Evolutionary conservation across 92 coral and sea anemone genomes (phyloP), one percentile per base, ranked within the genome.

Genomic region (Phenganax stokvisi): DNA sequence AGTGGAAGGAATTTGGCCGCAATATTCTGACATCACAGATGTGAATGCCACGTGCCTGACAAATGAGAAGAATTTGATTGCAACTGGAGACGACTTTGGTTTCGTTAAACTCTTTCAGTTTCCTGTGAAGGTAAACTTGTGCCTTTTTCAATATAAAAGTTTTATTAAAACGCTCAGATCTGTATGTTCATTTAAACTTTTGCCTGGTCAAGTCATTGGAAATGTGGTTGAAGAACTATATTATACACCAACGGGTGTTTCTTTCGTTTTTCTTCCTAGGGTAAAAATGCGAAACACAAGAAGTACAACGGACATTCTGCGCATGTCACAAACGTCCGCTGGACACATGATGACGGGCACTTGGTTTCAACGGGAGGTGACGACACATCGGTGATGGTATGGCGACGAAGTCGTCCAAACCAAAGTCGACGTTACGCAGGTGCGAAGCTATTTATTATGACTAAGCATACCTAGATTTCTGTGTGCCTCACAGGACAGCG

Each of bases 31-130:
- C 61, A 88, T 94, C 47, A 94, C 98, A 27, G 98, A 94, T 63
- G 98, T 94, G 0, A 94, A 94, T 81, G 87, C 97, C 25, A 90
- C 91, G 29, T 97, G 92, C 60, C 72, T 89, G 62, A 92, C 98
- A 25, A 89, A 85, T 54, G 98, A 94, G 85, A 94, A 90, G 86
- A 84, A 58, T 29, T 73, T 94, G 44, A 80, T 94, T 65, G 98
- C 98, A 3, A 94, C 98, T 61, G 98, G 98, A 29, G 98, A 94
- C 80, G 98, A 94, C 67, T 94, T 94, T 86, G 98, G 98, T 94
- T 94, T 20, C 25, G 25, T 20, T 20, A 20, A 20, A 20, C 25
- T 20, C 0, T 20, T 29, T 73, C 96, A 94, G 62, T 94, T 86
- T 68, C 98, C 98, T 13, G 98, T 88, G 15, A 92, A 87, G 97